These are phyloP conservation scores for Paraescarpia echinospica DNA, from an alignment of 1,140 invertebrate species.

Conservation along the genomic window DNA sequence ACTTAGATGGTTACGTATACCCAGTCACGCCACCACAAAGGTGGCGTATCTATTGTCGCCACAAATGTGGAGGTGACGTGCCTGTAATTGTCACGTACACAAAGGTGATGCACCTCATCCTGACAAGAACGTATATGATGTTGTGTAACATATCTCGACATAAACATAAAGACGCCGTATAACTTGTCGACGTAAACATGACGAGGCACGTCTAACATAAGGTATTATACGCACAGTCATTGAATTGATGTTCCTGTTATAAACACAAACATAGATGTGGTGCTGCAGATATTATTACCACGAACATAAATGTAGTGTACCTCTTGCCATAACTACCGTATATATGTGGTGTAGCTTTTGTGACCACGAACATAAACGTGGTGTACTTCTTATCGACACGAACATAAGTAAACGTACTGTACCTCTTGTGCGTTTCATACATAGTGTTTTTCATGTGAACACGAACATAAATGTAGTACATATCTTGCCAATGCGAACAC, in stretches of 20 bases:
- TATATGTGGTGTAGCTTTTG: neutral
- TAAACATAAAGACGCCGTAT: neutral
- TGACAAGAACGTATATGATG: too few relatives aligned
- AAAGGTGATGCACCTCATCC: neutral
- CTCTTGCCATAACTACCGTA: neutral
- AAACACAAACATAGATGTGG: neutral
- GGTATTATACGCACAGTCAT: too few relatives aligned
- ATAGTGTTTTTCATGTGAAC: too few relatives aligned
- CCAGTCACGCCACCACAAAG: too few relatives aligned
- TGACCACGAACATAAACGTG: neutral
- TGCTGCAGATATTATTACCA: neutral
- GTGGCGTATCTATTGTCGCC: neutral
- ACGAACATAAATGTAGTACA: neutral
- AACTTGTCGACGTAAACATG: too few relatives aligned
- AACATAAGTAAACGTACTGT: neutral
- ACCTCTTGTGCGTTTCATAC: neutral
- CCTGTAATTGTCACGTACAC: neutral
- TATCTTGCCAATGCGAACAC: neutral
- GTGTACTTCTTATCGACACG: neutral
- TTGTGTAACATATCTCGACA: neutral
- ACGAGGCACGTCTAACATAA: too few relatives aligned
- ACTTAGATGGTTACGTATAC: too few relatives aligned
- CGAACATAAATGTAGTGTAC: neutral
- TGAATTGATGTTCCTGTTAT: too few relatives aligned
- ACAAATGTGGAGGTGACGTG: neutral